Conservation (phyloP, 2,888 invertebrate genomes). For the Spodoptera exigua region DNA sequence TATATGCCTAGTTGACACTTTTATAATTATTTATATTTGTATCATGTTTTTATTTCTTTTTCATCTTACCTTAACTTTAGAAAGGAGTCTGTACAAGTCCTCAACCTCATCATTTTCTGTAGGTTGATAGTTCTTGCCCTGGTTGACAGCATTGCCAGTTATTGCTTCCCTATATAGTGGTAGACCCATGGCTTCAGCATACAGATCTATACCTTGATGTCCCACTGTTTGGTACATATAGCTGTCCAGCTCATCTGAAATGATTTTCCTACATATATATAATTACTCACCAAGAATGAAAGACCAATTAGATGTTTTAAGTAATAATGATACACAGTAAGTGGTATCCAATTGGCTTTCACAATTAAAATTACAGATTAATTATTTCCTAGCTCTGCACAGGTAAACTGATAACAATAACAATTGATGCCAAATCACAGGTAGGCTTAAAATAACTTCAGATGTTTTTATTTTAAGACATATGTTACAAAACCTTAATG, state of each 20-base stretch:
- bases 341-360: not conserved
- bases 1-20: not conserved
- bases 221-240: constrained; percentile 99
- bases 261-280: constrained; percentile 1
- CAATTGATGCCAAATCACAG: constrained; percentile 45
- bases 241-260: constrained; percentile 96
- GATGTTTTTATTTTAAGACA: constrained; percentile 49
- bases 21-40: not conserved
- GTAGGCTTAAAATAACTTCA: constrained; percentile 46
- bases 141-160: constrained; percentile 94
- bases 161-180: constrained; percentile 96
- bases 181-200: constrained; percentile 97
- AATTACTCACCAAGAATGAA: not conserved
- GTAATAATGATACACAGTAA: too few species aligned
- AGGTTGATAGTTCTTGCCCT: constrained; percentile 93
- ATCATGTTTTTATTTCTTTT: not conserved
- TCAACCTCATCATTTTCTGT: constrained; percentile 98
- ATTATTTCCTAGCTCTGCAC: constrained; percentile 14
- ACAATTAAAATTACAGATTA: not conserved
- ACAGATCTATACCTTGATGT: constrained; percentile 96
- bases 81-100: constrained; percentile 96
- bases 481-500: constrained; percentile 33
- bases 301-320: not conserved
- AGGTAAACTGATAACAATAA: constrained; percentile 37
- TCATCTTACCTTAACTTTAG: constrained; percentile 91